Percentiles rank a stretch among this genome's conserved stretches.
Evolutionary conservation across 2,797 vertebrate species (phyloP).

Genomic region (Loris lydekkerianus): DNA sequence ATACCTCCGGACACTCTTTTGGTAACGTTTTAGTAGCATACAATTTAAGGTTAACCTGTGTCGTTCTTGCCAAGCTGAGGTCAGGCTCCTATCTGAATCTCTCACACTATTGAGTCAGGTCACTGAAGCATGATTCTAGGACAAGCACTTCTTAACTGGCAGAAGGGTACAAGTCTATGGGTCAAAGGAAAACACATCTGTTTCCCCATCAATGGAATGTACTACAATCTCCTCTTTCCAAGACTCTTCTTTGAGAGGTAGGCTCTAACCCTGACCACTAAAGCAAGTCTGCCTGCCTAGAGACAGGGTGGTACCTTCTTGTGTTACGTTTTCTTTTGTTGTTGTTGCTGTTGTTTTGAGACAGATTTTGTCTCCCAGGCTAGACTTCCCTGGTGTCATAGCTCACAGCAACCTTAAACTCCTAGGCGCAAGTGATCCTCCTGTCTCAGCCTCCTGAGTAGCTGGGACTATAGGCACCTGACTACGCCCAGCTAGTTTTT

Average conservation of each 20-base stretch:
- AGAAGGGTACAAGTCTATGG: neutral
- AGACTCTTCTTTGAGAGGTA: neutral
- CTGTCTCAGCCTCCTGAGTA: too few species aligned
- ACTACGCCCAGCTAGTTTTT: too few species aligned
- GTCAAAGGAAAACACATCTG: neutral
- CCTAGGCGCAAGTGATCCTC: too few species aligned
- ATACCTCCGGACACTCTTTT: neutral
- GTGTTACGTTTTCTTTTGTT: neutral
- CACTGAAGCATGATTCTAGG: neutral
- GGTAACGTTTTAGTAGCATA: neutral
- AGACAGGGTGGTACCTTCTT: neutral
- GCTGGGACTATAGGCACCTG: too few species aligned
- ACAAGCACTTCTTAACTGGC: neutral
- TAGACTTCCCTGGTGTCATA: too few species aligned
- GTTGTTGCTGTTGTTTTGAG: too few species aligned
- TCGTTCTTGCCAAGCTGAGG: neutral
- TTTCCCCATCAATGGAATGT: neutral
- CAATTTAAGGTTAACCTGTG: neutral
- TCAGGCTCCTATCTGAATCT: constrained; percentile 31
- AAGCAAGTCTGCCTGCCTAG: neutral
- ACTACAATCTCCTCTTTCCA: neutral
- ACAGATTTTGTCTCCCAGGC: too few species aligned
- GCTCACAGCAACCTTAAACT: too few species aligned
- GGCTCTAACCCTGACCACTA: neutral
- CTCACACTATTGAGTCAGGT: neutral